Conservation (phyloP, 2,888 invertebrate species). For the Alsophila aescularia region DNA sequence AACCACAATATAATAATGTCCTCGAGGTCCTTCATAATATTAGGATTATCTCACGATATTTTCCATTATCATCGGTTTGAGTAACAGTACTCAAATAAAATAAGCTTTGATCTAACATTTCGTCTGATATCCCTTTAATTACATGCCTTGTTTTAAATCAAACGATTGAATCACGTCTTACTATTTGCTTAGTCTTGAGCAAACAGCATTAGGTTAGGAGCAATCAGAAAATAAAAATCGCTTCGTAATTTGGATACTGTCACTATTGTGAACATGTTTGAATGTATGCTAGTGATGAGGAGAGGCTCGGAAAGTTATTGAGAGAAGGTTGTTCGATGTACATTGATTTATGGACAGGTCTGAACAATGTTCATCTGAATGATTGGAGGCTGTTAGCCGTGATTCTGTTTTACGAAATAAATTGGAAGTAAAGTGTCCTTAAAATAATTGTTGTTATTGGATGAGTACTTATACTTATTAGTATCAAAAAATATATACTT, state of each 20-base stretch:
- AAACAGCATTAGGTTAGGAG: conserved; percentile 12
- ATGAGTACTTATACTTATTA: too few relatives aligned
- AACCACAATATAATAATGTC: too few relatives aligned
- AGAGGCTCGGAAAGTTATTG: not conserved
- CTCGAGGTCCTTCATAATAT: too few relatives aligned
- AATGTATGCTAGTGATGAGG: not conserved
- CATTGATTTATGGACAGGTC: not conserved
- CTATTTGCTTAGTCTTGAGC: conserved; percentile 15
- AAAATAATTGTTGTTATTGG: too few relatives aligned
- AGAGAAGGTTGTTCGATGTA: not conserved
- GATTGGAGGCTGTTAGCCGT: conserved; percentile 5
- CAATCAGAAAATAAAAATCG: conserved; percentile 8
- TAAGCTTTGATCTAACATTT: not conserved
- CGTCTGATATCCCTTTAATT: not conserved
- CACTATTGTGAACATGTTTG: not conserved
- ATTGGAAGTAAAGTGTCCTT: conserved; percentile 6
- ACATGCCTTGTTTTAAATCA: not conserved
- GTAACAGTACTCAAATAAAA: not conserved
- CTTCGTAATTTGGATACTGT: not conserved
- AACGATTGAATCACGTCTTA: conserved; percentile 10
- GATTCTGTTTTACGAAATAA: conserved; percentile 6
- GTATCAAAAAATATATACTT: too few relatives aligned
- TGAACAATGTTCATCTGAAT: conserved; percentile 5
- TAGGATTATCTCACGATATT: too few relatives aligned
- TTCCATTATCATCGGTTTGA: too few relatives aligned